phyloP scores from a whole-genome alignment of 2,113 vertebrate species.

The Myanophis thanlyinensis region DNA sequence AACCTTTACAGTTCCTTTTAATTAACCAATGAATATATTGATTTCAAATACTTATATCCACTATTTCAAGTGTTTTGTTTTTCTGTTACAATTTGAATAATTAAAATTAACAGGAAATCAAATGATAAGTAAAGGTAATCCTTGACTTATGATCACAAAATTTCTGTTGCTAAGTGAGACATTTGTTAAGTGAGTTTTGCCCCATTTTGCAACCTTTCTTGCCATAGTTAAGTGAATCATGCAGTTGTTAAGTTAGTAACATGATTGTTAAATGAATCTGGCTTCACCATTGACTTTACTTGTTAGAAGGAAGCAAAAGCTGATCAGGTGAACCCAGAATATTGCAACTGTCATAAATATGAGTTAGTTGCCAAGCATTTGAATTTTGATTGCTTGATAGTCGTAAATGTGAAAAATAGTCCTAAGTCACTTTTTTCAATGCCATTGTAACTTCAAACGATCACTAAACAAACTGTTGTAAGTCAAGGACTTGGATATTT shows the following conservation, averaged over 20 bases:
- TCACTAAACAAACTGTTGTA: neutral
- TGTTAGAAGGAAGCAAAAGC: neutral
- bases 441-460: neutral
- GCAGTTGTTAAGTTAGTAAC: too few species aligned
- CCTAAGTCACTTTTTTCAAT: neutral
- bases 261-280: neutral
- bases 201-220: neutral
- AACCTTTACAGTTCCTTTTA: neutral
- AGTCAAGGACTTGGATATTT: neutral
- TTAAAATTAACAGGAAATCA: neutral
- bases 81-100: neutral
- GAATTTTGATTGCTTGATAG: neutral
- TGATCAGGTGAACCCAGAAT: neutral
- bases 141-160: neutral
- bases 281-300: neutral
- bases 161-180: neutral
- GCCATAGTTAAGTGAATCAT: too few species aligned
- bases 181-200: neutral
- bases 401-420: neutral
- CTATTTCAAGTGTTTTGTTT: neutral
- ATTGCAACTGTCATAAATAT: neutral
- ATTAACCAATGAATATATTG: neutral
- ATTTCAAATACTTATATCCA: neutral
- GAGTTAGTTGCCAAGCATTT: neutral
- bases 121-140: neutral